Base-by-base conservation (phyloP, 2,797 vertebrate species). In the Arnoldichthys spilopterus region DNA sequence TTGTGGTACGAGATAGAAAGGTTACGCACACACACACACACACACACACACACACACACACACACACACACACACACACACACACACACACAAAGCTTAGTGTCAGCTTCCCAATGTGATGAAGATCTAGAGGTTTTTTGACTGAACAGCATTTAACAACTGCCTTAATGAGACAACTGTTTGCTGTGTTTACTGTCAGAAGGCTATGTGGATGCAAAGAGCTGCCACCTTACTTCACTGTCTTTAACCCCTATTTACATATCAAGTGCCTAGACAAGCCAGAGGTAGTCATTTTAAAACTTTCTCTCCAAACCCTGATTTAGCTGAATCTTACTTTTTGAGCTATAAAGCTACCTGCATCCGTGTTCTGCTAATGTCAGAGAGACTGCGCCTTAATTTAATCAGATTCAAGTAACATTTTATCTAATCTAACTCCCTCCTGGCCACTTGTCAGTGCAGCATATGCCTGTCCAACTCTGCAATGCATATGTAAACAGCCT, bases 341-440 rank as follows among this genome's bases (percentile, higher is more conserved):
- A 75, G 66, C 81, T 34, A 13, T 73, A 77, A 80, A 63, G 47
- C n/a, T 80, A 72, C 77, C 61, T 54, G 67, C n/a, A 40, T 47
- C 45, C 51, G 54, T 6, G 18, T 56, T 45, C 22, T 63, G 45
- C 62, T 37, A 9, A 51, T 70, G 56, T 77, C 43, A 16, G 18
- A 47, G 47, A 30, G 62, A 71, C 34, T 71, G n/a, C n/a, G 22
- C 12, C 75, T 18, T 78, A 78, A 79, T 84, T 79, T 76, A 79
- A 84, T 84, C 76, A 61, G 47, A 64, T 68, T 62, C 64, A 64
- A 66, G 83, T 82, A 72, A 74, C 64, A 68, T 79, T 22, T 76
- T 62, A 69, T 69, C 78, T 82, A 81, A 84, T 82, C 54, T 76
- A 62, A 56, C 75, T 74, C 45, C 73, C 77, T 22, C 67, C 69